Conservation (phyloP, 2,797 vertebrate species). For the Centroberyx gerrardi region DNA sequence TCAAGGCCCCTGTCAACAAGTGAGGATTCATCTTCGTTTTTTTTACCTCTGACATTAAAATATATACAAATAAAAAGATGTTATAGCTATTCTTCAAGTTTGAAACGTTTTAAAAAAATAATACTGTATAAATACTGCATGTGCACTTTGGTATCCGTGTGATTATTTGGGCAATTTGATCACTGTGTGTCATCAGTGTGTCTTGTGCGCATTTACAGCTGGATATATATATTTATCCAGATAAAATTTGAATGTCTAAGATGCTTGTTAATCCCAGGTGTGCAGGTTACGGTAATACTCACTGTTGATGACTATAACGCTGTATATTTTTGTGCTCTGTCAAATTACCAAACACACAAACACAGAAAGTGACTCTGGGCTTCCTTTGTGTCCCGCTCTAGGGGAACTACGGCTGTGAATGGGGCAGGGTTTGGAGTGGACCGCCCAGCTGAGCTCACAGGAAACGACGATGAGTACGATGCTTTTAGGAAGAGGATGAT, state of each 20-base stretch:
- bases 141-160: too few species aligned
- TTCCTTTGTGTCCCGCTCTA: constrained; percentile 59
- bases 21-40: constrained; percentile 67
- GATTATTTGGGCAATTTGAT: background rate
- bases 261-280: background rate
- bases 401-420: constrained; percentile 91
- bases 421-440: constrained; percentile 96
- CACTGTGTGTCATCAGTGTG: background rate
- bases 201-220: background rate
- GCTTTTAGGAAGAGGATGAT: constrained; percentile 99
- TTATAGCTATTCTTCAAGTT: too few species aligned
- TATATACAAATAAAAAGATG: too few species aligned
- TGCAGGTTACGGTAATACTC: background rate
- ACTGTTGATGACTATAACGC: too few species aligned
- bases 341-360: background rate
- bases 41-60: constrained; percentile 1
- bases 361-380: background rate
- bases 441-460: constrained; percentile 91
- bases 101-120: too few species aligned
- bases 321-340: background rate
- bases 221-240: background rate
- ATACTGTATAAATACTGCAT: background rate
- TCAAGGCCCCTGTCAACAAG: constrained; percentile 96
- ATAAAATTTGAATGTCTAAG: background rate
- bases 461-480: constrained; percentile 95